Conservation (phyloP, 92 coral and sea anemone species). For the Isaurus tuberculatus region DNA sequence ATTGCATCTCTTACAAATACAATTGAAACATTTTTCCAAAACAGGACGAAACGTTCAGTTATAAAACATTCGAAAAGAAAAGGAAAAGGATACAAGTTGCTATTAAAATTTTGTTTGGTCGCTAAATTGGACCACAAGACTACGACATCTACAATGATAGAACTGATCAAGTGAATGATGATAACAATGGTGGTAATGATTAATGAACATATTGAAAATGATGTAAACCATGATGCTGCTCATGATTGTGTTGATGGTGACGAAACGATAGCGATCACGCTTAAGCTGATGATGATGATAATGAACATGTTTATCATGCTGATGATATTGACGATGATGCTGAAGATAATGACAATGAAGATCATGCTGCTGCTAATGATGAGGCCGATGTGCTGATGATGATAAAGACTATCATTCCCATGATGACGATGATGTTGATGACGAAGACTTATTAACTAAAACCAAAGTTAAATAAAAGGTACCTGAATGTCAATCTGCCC, state of each 20-base stretch:
- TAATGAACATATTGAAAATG: neutral
- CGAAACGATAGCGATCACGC: neutral
- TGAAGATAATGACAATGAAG: neutral
- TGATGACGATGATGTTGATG: neutral
- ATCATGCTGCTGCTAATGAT: neutral
- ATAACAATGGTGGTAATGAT: neutral
- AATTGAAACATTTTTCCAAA: no score
- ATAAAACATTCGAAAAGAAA: no score
- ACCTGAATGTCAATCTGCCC: conserved; percentile 91
- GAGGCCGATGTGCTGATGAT: neutral
- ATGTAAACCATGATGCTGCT: neutral
- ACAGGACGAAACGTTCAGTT: no score
- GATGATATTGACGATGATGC: neutral
- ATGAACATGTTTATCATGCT: neutral
- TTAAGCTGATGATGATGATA: neutral
- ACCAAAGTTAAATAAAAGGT: neutral
- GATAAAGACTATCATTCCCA: neutral
- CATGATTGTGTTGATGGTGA: neutral
- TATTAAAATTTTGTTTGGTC: no score
- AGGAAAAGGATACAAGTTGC: no score
- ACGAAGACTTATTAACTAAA: neutral
- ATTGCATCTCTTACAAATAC: no score
- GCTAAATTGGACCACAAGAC: no score
- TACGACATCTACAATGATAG: neutral
- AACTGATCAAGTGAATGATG: neutral